Percentiles rank a stretch among this genome's conserved stretches.
phyloP scores from a whole-genome alignment of 2,113 vertebrate genomes.

The Lonchura striata region DNA sequence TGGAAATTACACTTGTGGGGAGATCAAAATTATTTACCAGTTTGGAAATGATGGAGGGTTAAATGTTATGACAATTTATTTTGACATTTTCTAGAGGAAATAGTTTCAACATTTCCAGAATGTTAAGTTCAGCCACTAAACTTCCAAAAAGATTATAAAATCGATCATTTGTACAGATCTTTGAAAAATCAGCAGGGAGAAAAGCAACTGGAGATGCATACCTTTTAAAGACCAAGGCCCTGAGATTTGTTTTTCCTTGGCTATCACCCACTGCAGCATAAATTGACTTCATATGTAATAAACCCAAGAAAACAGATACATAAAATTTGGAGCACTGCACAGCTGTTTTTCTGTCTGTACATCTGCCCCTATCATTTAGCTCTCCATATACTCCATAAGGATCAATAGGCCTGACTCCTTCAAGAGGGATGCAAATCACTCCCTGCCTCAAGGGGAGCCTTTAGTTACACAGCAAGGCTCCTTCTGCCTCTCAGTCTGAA shows the following conservation, averaged over 20 bases:
- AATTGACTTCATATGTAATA: not conserved
- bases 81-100: not conserved
- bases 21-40: not conserved
- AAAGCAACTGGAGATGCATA: not conserved
- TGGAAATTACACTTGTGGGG: not conserved
- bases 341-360: not conserved
- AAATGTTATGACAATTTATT: constrained; percentile 44
- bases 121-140: not conserved
- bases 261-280: not conserved
- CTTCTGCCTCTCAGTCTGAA: not conserved
- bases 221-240: not conserved
- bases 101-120: not conserved
- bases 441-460: not conserved
- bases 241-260: not conserved
- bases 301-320: not conserved
- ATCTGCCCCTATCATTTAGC: not conserved
- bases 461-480: not conserved
- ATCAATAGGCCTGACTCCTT: not conserved
- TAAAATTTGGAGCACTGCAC: not conserved
- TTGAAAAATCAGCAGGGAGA: too few species aligned
- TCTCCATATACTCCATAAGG: not conserved
- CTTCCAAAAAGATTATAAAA: not conserved
- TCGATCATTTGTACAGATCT: not conserved
- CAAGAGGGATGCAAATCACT: not conserved
- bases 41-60: not conserved